Evolutionary conservation across 2,797 vertebrate species (phyloP).

Genomic region (Amblyopsis hoosieri): DNA sequence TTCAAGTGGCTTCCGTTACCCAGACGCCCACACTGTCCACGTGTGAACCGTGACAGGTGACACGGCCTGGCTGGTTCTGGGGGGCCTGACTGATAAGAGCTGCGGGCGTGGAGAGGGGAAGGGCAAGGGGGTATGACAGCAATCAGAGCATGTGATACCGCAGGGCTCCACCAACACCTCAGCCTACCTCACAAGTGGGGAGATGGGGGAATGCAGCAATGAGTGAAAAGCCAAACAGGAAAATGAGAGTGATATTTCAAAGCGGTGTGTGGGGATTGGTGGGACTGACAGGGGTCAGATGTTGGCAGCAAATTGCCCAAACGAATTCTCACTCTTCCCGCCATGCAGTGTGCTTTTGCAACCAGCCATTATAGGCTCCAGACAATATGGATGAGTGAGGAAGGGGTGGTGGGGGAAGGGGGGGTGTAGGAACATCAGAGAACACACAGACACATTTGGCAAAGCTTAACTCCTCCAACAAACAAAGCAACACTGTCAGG

Average conservation of each 20-base stretch:
- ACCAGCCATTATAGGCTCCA: constrained; percentile 48
- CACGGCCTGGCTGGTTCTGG: constrained; percentile 51
- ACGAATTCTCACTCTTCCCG: constrained; percentile 53
- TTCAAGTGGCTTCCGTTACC: constrained; percentile 14
- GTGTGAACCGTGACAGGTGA: constrained; percentile 24
- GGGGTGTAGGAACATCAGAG: constrained; percentile 36
- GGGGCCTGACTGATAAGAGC: constrained; percentile 65
- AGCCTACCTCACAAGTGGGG: constrained; percentile 27
- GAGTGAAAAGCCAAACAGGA: constrained; percentile 1
- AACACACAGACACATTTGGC: constrained; percentile 48
- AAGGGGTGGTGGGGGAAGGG: neutral
- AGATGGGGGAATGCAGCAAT: constrained; percentile 16
- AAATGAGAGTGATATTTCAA: constrained; percentile 3
- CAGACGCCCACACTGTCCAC: constrained; percentile 41
- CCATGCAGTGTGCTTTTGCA: constrained; percentile 24
- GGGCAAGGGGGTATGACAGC: constrained; percentile 63
- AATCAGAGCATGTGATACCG: constrained; percentile 69
- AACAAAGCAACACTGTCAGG: constrained; percentile 49
- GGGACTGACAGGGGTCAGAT: constrained; percentile 4
- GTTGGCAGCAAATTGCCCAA: constrained; percentile 28
- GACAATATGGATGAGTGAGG: constrained; percentile 27
- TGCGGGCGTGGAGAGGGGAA: neutral
- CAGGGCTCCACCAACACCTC: constrained; percentile 56
- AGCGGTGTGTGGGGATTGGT: constrained; percentile 16
- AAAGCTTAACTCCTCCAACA: constrained; percentile 50